Conservation (phyloP, 35 echinoderm and acorn worm species). For the Apostichopus japonicus region DNA sequence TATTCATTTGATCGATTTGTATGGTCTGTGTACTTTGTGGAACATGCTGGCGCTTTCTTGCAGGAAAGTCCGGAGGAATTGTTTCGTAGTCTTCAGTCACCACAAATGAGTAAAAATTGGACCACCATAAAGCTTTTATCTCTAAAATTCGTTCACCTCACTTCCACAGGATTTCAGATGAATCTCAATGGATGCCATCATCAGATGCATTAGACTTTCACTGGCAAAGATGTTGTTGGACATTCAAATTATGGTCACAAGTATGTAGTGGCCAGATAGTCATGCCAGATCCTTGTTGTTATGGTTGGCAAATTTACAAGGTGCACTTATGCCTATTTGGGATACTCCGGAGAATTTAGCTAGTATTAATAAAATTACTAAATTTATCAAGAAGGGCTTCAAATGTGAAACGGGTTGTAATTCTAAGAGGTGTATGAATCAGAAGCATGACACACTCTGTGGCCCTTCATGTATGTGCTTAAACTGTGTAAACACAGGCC, state of each 20-base stretch:
- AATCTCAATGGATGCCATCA: slow-evolving; percentile 58
- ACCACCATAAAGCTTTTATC: neutral
- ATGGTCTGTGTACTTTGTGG: slow-evolving; percentile 39
- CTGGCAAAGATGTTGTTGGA: slow-evolving; percentile 51
- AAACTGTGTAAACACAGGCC: neutral
- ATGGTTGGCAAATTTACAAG: slow-evolving; percentile 32
- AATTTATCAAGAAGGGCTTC: slow-evolving; percentile 50
- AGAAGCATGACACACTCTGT: slow-evolving; percentile 26
- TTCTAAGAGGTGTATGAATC: neutral
- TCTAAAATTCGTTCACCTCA: neutral
- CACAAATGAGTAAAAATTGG: neutral
- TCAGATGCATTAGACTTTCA: slow-evolving; percentile 13
- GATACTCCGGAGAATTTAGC: slow-evolving; percentile 41
- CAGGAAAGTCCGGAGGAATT: slow-evolving; percentile 19
- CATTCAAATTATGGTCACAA: slow-evolving; percentile 26
- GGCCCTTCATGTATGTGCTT: neutral
- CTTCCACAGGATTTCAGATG: slow-evolving; percentile 49
- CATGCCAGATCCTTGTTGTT: slow-evolving; percentile 9
- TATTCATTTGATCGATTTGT: slow-evolving; percentile 51
- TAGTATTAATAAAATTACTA: neutral
- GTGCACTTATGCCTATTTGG: slow-evolving; percentile 28
- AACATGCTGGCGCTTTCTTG: slow-evolving; percentile 24
- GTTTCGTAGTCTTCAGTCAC: neutral
- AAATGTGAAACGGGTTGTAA: slow-evolving; percentile 54
- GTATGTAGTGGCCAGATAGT: neutral